Base-by-base conservation (phyloP, 2,113 vertebrate genomes). In the Candoia aspera region DNA sequence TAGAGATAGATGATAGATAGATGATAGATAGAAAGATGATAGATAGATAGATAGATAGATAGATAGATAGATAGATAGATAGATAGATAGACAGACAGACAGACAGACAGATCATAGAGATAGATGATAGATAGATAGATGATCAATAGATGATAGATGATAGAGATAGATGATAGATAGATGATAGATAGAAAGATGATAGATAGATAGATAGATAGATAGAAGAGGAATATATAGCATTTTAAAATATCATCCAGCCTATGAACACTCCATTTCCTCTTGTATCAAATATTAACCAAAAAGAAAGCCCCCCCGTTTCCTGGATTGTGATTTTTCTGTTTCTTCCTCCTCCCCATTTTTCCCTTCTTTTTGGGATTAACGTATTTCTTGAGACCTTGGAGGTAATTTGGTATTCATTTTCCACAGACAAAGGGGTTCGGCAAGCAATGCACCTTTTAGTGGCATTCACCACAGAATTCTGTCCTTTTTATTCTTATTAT, bases 331-430 rank as follows among this genome's bases (percentile, higher is more conserved):
- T 90, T 87, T 89, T 58, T 29, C 23, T 37, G 26, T 15, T 17
- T 88, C 87, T 26, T 54, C 29, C 29, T 86, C 85, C 9, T 29
- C 33, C 19, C 10, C 42, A 29, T 8, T 29, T 1, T 24, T 8
- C 54, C n/a, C 53, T 86, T 19, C 8, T 91, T 19, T 60, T 83
- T 58, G 92, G 79, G 24, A 88, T 85, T 83, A 90, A 92, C 2
- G 46, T 94, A 88, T 91, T 93, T 95, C 53, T 86, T 86, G 55
- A 96, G 46, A 62, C 85, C 93, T 92, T 54, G 87, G 84, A 94
- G 92, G 90, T 46, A 92, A 93, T 95, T 92, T 93, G 21, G n/a
- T 95, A 29, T 93, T 94, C 94, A 62, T 87, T 96, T 95, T 90
- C 84, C 73, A 11, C 37, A 88, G 89, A 29, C 86, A 89, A 90